Conservation (phyloP, 2,797 vertebrate genomes). For the Danio albolineatus region DNA sequence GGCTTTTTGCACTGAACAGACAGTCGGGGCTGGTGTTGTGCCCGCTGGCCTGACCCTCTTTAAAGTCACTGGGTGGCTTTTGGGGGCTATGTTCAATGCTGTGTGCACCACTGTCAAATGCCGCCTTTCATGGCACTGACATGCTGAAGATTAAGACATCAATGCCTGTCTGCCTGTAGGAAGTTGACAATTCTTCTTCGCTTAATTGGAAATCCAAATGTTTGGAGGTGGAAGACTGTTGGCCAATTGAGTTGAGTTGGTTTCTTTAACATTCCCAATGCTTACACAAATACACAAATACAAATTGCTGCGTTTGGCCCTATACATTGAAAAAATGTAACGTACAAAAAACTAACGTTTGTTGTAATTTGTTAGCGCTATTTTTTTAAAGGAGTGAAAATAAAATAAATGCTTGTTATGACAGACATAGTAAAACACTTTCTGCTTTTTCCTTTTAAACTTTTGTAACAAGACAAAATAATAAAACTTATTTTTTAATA, state of each 20-base stretch:
- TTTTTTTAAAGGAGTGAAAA: too few species aligned
- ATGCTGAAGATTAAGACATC: slow-evolving; percentile 97
- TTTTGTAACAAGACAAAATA: too few species aligned
- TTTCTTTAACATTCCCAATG: not conserved
- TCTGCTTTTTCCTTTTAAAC: too few species aligned
- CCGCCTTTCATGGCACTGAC: slow-evolving; percentile 91
- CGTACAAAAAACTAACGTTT: too few species aligned
- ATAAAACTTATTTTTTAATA: too few species aligned
- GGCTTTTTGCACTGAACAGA: slow-evolving; percentile 49
- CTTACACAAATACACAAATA: slow-evolving; percentile 19
- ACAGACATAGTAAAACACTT: too few species aligned
- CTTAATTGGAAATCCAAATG: slow-evolving; percentile 97
- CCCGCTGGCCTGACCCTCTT: slow-evolving; percentile 85
- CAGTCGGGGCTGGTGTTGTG: slow-evolving; percentile 78
- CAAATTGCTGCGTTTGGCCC: slow-evolving; percentile 35
- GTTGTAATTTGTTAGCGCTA: too few species aligned
- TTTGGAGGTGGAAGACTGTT: slow-evolving; percentile 75
- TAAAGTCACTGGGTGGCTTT: slow-evolving; percentile 76
- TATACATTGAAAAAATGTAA: too few species aligned
- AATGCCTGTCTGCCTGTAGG: slow-evolving; percentile 86
- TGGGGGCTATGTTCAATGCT: slow-evolving; percentile 80
- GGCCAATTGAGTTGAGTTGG: too few species aligned
- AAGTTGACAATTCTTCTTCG: slow-evolving; percentile 93
- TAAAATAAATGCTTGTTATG: too few species aligned
- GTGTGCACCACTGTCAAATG: slow-evolving; percentile 75